A percentile compares a stretch with the other conserved stretches of the same genome.
Conservation (phyloP, 2,113 vertebrate genomes). For the Gasterosteus aculeatus region DNA sequence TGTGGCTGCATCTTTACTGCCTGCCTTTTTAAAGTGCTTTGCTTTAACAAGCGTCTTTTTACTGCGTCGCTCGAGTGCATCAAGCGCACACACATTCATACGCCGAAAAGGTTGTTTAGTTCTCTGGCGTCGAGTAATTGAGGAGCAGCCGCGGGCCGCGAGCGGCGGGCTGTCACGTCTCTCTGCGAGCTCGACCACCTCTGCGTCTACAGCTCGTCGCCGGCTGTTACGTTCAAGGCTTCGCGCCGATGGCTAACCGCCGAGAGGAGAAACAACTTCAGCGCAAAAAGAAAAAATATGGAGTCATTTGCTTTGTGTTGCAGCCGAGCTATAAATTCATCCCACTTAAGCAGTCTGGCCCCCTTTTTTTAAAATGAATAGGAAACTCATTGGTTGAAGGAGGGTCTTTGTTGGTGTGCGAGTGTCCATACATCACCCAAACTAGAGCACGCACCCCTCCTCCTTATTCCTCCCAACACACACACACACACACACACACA, state of each 20-base stretch:
- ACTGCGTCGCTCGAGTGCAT: conserved; percentile 27
- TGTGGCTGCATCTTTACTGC: conserved; percentile 24
- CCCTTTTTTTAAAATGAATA: conserved; percentile 71
- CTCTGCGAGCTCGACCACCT: conserved; percentile 43
- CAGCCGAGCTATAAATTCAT: conserved; percentile 61
- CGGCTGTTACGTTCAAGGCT: conserved; percentile 59
- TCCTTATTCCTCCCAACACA: not conserved
- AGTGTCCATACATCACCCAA: conserved; percentile 80
- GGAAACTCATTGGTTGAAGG: conserved; percentile 68
- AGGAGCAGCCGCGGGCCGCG: conserved; percentile 28
- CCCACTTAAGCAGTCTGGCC: conserved; percentile 50
- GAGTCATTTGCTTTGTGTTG: conserved; percentile 49
- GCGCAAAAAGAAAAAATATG: conserved; percentile 20
- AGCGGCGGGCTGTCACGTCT: conserved; percentile 33
- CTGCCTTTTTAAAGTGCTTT: conserved; percentile 12
- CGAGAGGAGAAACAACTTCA: not conserved
- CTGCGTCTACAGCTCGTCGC: conserved; percentile 55
- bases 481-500: conserved; percentile 26
- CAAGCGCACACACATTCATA: conserved; percentile 13
- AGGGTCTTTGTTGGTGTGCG: conserved; percentile 74
- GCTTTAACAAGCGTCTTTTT: conserved; percentile 48
- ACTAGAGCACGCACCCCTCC: conserved; percentile 65
- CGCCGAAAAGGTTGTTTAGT: conserved; percentile 37
- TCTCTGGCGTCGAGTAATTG: conserved; percentile 38
- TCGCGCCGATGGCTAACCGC: not conserved